Evolutionary conservation across 2,888 invertebrate genomes (phyloP), one percentile per base, ranked within the genome.

Genomic region (Orthosia gothica): DNA sequence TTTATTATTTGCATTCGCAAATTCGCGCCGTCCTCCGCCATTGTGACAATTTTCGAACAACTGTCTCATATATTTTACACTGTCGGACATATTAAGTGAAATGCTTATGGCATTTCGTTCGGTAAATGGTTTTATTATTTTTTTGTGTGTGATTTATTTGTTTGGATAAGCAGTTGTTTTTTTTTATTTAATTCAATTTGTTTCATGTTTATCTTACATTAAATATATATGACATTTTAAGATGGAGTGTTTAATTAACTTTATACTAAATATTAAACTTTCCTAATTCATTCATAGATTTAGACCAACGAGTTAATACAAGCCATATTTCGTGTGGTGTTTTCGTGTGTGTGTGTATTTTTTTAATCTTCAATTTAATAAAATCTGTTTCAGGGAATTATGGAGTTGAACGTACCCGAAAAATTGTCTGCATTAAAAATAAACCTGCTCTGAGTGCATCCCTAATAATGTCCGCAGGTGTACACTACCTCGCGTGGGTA

Each of bases 31-130:
- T 77, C 52, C 82, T 64, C 57, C 68, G 73, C 85, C 76, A 73
- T 84, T 83, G 81, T 85, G 84, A 89, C 88, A 85, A 88, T 89
- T 86, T 85, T 81, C 86, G 83, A 86, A 88, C 87, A 88, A 88
- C 89, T 89, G 88, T 88, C 87, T 87, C 87, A 86, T 89, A 90
- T 90, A 90, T 89, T 87, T 70, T 80, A 81, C 84, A 84, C 74
- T 50, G 74, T 62, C 52, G 81, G 84, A 70, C 83, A 81, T 72
- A 75, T 73, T 76, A 85, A 82, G 76, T 77, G 72, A 75, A 70
- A 76, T 76, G 50, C n/a, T n/a, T n/a, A n/a, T n/a, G n/a, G n/a
- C 64, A 70, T 77, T 79, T 50, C 40, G 79, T 65, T 65, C 7
- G 23, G 52, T 52, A 23, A 72, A 63, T 54, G n/a, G n/a, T 40